phyloP scores from a whole-genome alignment of 92 coral and sea anemone genomes.

The Diadumene lineata region DNA sequence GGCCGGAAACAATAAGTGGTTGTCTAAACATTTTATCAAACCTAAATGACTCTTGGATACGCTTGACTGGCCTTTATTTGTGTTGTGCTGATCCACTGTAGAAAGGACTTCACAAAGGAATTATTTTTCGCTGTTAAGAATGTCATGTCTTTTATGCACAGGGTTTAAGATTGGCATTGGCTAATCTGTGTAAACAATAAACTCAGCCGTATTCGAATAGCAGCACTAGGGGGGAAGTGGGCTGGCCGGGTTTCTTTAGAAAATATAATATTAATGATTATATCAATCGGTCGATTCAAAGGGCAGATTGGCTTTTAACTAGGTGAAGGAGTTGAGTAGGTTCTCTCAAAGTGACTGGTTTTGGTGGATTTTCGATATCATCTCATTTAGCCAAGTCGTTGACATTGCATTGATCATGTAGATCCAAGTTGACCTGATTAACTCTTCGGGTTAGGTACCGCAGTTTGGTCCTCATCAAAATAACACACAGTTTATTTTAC shows the following conservation, averaged over 20 bases:
- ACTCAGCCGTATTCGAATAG: conserved; percentile 7
- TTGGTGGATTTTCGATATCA: background rate
- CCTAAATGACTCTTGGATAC: background rate
- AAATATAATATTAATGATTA: background rate
- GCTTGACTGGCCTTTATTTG: conserved; percentile 11
- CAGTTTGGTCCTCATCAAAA: background rate
- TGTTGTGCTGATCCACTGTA: background rate
- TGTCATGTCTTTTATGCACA: conserved; percentile 23
- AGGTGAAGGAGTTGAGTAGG: background rate
- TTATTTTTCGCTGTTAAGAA: conserved; percentile 12
- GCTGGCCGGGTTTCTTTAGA: background rate
- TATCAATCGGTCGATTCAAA: background rate
- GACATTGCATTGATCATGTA: conserved; percentile 29
- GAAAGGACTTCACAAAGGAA: conserved; percentile 19
- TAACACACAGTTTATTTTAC: background rate
- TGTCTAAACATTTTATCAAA: conserved; percentile 8
- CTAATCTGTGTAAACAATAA: conserved; percentile 32
- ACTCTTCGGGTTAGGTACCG: conserved; percentile 3
- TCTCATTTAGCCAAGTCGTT: conserved; percentile 54
- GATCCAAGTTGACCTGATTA: conserved; percentile 16
- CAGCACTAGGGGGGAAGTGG: conserved; percentile 42
- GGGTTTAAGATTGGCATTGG: conserved; percentile 23
- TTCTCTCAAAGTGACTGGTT: background rate
- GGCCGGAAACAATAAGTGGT: conserved; percentile 28
- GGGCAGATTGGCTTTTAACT: conserved; percentile 3